Evolutionary conservation across 2,888 invertebrate genomes (phyloP).

Genomic region (Ecliptopera silaceata): DNA sequence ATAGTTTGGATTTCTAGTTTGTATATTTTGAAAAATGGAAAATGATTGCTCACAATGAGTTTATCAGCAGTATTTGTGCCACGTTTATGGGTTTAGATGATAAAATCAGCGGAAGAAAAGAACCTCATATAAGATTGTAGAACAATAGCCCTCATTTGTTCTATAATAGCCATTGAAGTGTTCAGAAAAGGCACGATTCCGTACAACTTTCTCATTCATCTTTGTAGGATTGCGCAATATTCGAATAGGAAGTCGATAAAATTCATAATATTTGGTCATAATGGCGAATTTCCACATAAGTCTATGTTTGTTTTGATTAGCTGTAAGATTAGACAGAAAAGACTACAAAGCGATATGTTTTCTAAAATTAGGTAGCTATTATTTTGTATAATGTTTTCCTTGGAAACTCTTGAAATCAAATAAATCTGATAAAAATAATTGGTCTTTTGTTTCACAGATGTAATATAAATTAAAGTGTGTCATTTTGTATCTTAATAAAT

Average conservation of each 20-base stretch:
- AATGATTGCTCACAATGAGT: background rate
- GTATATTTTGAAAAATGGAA: too few relatives aligned
- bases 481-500: too few relatives aligned
- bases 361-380: too few relatives aligned
- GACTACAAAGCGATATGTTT: too few relatives aligned
- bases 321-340: background rate
- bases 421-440: too few relatives aligned
- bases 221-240: slow-evolving; percentile 41
- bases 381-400: too few relatives aligned
- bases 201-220: slow-evolving; percentile 48
- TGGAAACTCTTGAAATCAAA: too few relatives aligned
- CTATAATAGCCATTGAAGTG: slow-evolving; percentile 35
- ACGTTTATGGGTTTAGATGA: background rate
- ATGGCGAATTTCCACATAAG: slow-evolving; percentile 2
- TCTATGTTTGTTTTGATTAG: background rate
- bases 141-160: slow-evolving; percentile 30
- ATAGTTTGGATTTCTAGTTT: too few relatives aligned
- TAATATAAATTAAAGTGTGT: too few relatives aligned
- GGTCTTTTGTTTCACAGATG: too few relatives aligned
- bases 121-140: slow-evolving; percentile 13
- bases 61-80: background rate
- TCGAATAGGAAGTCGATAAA: slow-evolving; percentile 8
- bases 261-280: slow-evolving; percentile 1
- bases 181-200: slow-evolving; percentile 32
- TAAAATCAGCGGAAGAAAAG: background rate